Percentiles rank a stretch among this genome's conserved stretches.
These are phyloP conservation scores for Byasa hedistus DNA, from an alignment of 2,888 invertebrate species.

Conservation along the genomic window DNA sequence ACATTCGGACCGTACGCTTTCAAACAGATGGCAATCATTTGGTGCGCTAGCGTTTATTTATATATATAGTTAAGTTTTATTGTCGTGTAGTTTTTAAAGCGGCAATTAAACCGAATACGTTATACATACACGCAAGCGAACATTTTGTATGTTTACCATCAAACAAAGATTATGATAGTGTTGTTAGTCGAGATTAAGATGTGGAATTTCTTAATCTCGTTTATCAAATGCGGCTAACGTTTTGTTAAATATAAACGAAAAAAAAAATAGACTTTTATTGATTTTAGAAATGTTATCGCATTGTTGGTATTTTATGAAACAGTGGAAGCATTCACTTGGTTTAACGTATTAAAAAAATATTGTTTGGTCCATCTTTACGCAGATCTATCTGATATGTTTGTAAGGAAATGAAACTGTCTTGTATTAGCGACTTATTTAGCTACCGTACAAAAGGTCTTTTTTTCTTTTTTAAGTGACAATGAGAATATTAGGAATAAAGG, in stretches of 20 bases:
- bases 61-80: conserved; percentile 9
- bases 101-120: background rate
- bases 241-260: background rate
- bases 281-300: background rate
- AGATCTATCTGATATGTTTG: too few species aligned
- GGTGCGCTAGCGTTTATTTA: conserved; percentile 8
- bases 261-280: too few species aligned
- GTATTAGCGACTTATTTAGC: too few species aligned
- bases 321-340: too few species aligned
- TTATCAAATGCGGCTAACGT: background rate
- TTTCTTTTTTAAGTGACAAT: too few species aligned
- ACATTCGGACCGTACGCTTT: conserved; percentile 9
- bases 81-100: conserved; percentile 6
- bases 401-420: too few species aligned
- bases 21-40: conserved; percentile 7
- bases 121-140: background rate
- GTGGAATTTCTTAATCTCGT: background rate
- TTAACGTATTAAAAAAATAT: too few species aligned
- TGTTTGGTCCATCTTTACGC: too few species aligned
- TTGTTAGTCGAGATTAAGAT: background rate
- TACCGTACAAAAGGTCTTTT: too few species aligned
- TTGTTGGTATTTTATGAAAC: too few species aligned
- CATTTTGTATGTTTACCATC: background rate
- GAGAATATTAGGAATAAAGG: too few species aligned
- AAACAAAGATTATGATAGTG: background rate